Conservation (phyloP, 2,888 invertebrate species). For the Himalopsyche anomala region DNA sequence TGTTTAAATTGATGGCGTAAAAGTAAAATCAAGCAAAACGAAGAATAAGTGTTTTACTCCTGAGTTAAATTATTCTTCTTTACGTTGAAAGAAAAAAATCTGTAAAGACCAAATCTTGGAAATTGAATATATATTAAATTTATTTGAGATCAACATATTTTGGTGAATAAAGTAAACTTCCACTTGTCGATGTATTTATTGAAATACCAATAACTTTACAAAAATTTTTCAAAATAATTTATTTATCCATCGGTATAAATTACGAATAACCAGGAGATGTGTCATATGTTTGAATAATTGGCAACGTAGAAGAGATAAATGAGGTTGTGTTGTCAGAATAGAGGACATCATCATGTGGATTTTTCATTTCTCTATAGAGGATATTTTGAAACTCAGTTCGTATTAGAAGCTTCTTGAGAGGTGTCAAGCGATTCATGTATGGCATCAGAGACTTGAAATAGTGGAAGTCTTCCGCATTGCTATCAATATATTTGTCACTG, state of each 20-base stretch:
- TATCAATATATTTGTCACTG: neutral
- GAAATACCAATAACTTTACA: too few species aligned
- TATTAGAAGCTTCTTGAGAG: neutral
- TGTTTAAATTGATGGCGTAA: too few species aligned
- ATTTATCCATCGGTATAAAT: neutral
- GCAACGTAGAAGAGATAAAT: neutral
- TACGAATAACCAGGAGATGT: neutral
- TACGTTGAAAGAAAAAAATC: too few species aligned
- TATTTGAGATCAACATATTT: too few species aligned
- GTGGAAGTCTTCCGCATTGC: neutral
- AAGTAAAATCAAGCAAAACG: too few species aligned
- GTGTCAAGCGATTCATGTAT: neutral
- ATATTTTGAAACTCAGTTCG: constrained; percentile 24
- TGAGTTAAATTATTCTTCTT: too few species aligned
- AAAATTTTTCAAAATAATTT: too few species aligned
- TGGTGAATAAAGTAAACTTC: too few species aligned
- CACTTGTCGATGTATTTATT: too few species aligned
- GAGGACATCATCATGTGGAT: neutral
- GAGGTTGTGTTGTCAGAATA: neutral
- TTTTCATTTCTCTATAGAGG: constrained; percentile 14
- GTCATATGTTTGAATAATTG: constrained; percentile 16
- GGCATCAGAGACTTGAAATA: constrained; percentile 27
- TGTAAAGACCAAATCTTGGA: too few species aligned
- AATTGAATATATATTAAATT: too few species aligned
- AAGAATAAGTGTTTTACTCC: too few species aligned